Conservation (phyloP, 2,888 invertebrate genomes). For the Plutella xylostella region DNA sequence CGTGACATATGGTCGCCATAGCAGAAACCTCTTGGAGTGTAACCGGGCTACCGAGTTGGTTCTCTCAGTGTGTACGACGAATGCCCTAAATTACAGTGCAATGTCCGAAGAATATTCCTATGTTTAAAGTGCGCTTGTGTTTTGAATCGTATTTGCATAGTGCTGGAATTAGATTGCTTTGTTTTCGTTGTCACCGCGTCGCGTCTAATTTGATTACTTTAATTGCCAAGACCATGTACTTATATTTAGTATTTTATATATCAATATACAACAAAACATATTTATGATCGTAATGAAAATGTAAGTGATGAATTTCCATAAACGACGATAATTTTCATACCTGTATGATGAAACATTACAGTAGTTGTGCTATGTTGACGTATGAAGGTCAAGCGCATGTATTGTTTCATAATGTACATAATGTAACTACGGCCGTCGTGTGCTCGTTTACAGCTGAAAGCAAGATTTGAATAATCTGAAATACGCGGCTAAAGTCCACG, state of each 20-base stretch:
- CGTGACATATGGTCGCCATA: slow-evolving; percentile 25
- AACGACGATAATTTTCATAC: too few species aligned
- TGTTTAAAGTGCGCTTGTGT: background rate
- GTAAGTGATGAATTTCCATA: too few species aligned
- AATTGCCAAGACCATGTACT: too few species aligned
- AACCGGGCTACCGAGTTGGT: background rate
- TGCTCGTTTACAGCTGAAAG: slow-evolving; percentile 24
- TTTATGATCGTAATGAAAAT: too few species aligned
- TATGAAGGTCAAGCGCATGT: slow-evolving; percentile 45
- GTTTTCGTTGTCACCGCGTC: background rate
- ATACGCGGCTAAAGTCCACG: too few species aligned
- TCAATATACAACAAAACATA: too few species aligned
- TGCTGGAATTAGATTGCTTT: slow-evolving; percentile 1
- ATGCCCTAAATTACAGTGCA: background rate
- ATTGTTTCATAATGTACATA: slow-evolving; percentile 38
- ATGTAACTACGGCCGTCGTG: too few species aligned
- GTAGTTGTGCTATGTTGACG: slow-evolving; percentile 14
- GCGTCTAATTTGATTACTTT: background rate
- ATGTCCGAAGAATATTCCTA: background rate
- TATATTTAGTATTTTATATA: too few species aligned
- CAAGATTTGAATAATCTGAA: too few species aligned
- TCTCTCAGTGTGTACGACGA: background rate
- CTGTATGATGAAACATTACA: slow-evolving; percentile 22
- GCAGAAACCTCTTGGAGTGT: slow-evolving; percentile 15
- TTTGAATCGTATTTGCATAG: background rate